phyloP scores from a whole-genome alignment of 2,113 vertebrate species.

The Australoheros scitulus region DNA sequence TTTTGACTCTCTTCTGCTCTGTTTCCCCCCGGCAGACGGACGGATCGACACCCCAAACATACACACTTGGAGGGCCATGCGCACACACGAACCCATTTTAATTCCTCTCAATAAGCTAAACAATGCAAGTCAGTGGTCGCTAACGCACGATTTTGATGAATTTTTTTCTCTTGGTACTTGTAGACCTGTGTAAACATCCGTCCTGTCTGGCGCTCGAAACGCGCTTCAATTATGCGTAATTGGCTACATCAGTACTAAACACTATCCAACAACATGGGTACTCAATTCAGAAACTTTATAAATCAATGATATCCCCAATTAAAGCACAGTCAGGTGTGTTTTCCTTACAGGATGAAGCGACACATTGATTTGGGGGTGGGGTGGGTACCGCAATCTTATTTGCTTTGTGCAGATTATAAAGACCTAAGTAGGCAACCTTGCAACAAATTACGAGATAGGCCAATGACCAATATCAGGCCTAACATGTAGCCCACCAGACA shows the following conservation, averaged over 20 bases:
- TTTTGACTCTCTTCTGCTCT: conserved; percentile 46
- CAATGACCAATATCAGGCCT: not conserved
- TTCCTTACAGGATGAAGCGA: not conserved
- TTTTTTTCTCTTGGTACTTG: conserved; percentile 14
- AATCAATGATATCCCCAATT: not conserved
- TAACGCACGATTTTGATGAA: not conserved
- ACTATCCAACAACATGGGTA: not conserved
- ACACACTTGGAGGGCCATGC: not conserved
- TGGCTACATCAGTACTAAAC: not conserved
- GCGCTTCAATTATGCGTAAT: conserved; percentile 10
- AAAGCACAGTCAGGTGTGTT: not conserved
- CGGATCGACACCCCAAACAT: conserved; percentile 12
- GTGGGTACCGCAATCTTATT: not conserved
- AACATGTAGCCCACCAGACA: conserved; percentile 15
- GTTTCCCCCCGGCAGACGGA: conserved; percentile 57
- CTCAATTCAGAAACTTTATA: not conserved
- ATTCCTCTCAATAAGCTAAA: not conserved
- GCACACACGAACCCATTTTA: not conserved
- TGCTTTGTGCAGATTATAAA: not conserved
- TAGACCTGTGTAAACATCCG: conserved; percentile 33
- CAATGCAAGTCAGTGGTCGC: not conserved
- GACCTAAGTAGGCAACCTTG: not conserved
- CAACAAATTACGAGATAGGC: not conserved
- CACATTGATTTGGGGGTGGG: not conserved
- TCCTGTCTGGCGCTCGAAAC: not conserved